Conservation (phyloP, 2,888 invertebrate genomes). For the Drosophila testacea region DNA sequence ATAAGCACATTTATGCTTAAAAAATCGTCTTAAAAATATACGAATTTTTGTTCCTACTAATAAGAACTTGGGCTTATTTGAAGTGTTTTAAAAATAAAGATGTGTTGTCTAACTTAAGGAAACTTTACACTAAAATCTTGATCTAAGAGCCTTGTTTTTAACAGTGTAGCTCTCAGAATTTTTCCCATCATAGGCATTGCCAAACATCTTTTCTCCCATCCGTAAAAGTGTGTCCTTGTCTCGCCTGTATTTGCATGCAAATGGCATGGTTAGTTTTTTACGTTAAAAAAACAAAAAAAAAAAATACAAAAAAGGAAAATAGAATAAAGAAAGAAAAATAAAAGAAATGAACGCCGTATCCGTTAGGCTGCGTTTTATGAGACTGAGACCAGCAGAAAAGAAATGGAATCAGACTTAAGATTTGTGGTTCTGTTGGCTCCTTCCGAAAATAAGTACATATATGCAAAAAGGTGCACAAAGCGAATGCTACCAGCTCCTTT, state of each 20-base stretch:
- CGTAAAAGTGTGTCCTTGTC: slow-evolving; percentile 46
- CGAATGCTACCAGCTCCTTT: not conserved
- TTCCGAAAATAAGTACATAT: slow-evolving; percentile 3
- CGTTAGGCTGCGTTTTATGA: slow-evolving; percentile 59
- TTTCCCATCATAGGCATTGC: slow-evolving; percentile 7
- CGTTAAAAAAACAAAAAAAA: slow-evolving; percentile 6
- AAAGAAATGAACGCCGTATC: slow-evolving; percentile 11
- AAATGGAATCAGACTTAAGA: slow-evolving; percentile 46
- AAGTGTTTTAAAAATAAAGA: too few relatives aligned
- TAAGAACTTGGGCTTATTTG: too few relatives aligned
- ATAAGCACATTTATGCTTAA: too few relatives aligned
- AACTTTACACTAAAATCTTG: too few relatives aligned
- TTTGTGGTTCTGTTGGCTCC: slow-evolving; percentile 26
- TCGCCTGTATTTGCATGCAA: slow-evolving; percentile 58
- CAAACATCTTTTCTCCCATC: slow-evolving; percentile 19
- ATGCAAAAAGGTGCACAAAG: slow-evolving; percentile 9
- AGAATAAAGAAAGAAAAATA: not conserved
- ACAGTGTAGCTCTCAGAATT: not conserved
- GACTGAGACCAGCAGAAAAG: slow-evolving; percentile 32
- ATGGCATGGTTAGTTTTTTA: slow-evolving; percentile 55
- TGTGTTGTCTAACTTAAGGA: too few relatives aligned
- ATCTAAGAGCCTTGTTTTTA: too few relatives aligned
- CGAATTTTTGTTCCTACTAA: too few relatives aligned
- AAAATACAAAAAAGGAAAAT: not conserved
- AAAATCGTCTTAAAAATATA: too few relatives aligned